Base-by-base conservation (phyloP, 2,113 vertebrate species). In the Microtus oregoni region DNA sequence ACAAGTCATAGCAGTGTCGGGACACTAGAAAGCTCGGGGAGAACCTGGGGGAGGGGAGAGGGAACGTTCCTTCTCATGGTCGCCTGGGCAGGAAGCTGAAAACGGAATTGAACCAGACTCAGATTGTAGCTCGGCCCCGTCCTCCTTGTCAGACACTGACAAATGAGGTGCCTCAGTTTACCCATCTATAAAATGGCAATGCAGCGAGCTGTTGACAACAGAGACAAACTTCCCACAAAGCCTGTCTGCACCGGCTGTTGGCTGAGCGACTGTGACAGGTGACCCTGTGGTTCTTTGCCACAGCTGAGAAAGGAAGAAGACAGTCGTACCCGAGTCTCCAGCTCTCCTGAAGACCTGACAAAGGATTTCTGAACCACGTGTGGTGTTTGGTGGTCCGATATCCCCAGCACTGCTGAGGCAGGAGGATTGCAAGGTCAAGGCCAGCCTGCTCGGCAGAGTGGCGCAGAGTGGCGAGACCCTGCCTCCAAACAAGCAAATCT, bases 11-110 rank as follows among this genome's bases (percentile, higher is more conserved):
- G 28, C 0, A 24, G 79, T 89, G 96, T 89, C 81, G 38, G 89
- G 52, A 85, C 26, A 70, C 38, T 0, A 0, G 2, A 0, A 3
- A 5, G 30, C 61, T 76, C 10, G 24, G 65, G 7, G 61, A 44
- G 44, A 52, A 7, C 86, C 35, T 32, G 38, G 38, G 38, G 82
- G 38, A 67, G 26, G 61, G 15, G 41, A 20, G 77, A 19, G 17
- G 30, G 15, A 19, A 19, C 32, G 8, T 19, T 81, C 52, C 52
- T 58, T n/a, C 78, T 81, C 17, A 32, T 2, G 30, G 14, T 52
- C 1, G 6, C 50, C 19, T 58, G 32, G 7, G 32, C 5, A 10
- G 4, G 78, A n/a, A 32, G 30, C 9, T 82, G 52, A 61, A 81
- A 58, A 15, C 10, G 1, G 0, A 61, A 61, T 26, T 20, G 52